Base-by-base conservation (phyloP, 2,113 vertebrate species). In the Uria aalge region DNA sequence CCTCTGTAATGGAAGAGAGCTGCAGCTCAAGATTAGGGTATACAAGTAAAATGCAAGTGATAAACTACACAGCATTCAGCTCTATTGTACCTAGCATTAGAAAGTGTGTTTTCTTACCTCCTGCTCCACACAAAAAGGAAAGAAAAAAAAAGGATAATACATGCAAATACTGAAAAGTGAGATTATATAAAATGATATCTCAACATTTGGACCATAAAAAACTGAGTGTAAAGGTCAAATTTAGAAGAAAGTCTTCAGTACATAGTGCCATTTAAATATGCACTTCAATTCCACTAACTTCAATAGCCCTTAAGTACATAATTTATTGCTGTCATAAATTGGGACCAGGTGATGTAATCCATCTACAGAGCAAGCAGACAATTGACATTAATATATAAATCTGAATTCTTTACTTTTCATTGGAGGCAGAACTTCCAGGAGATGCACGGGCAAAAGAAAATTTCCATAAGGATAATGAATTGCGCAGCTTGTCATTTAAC, bases 151-250 rank as follows among this genome's bases (percentile, higher is more conserved):
- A 43, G 52, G 32, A 60, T 30, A 89, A 97, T 56, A 87, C 40
- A 93, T 81, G 95, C 53, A 96, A 93, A 94, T 45, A 90, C n/a
- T 80, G 93, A 88, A 73, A 91, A 75, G 8, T 34, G 43, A 71
- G 5, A 20, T 34, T 43, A 18, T 15, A 38, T 12, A 67, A 60
- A 68, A 45, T 17, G 24, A 4, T 50, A 81, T 45, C 29, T 64
- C 62, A 76, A 48, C 24, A 74, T 71, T 3, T 26, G 29, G 53
- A 71, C 15, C 29, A 67, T 22, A 23, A 69, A 78, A 72, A 66
- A 36, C 9, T 27, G n/a, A 89, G 14, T 23, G 9, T 18, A 17
- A 85, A 80, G 30, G 20, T 77, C 53, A 67, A 67, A 88, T 80
- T 74, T 11, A 83, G 41, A 85, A 78, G 7, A 14, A 67, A 23